A percentile compares a stretch with the other conserved stretches of the same genome.
Conservation (phyloP, 2,888 invertebrate species). For the Cerceris ruficornis region DNA sequence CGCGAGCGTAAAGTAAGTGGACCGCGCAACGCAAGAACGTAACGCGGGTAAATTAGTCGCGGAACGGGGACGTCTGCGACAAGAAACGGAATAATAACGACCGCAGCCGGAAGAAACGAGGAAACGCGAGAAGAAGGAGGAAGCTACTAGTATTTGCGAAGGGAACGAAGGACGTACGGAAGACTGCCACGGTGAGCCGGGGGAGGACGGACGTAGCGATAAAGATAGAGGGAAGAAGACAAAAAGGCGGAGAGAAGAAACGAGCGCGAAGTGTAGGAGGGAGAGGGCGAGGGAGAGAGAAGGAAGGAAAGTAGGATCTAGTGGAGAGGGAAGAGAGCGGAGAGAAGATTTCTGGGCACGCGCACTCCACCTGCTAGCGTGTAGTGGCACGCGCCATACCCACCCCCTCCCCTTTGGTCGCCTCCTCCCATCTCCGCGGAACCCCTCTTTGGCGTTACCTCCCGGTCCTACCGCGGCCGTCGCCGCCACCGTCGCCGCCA, state of each 20-base stretch:
- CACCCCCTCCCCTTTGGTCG: constrained; percentile 71
- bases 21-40: constrained; percentile 29
- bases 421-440: constrained; percentile 82
- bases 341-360: constrained; percentile 78
- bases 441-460: constrained; percentile 47
- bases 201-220: constrained; percentile 28
- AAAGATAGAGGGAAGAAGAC: constrained; percentile 33
- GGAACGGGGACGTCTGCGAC: constrained; percentile 39
- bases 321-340: constrained; percentile 39
- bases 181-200: constrained; percentile 23
- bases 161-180: constrained; percentile 28
- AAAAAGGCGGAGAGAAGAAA: not conserved
- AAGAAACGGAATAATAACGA: constrained; percentile 59
- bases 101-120: constrained; percentile 64
- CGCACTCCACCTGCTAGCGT: constrained; percentile 80
- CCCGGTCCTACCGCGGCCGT: constrained; percentile 40
- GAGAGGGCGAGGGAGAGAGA: constrained; percentile 51
- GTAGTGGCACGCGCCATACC: constrained; percentile 80
- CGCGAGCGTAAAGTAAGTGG: constrained; percentile 24
- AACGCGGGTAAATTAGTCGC: constrained; percentile 51
- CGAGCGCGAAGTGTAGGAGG: constrained; percentile 20
- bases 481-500: constrained; percentile 18
- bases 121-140: constrained; percentile 70
- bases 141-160: constrained; percentile 31
- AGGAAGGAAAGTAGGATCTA: constrained; percentile 46